Evolutionary conservation across 2,113 vertebrate genomes (phyloP).

Genomic region (Chaetodon trifascialis): DNA sequence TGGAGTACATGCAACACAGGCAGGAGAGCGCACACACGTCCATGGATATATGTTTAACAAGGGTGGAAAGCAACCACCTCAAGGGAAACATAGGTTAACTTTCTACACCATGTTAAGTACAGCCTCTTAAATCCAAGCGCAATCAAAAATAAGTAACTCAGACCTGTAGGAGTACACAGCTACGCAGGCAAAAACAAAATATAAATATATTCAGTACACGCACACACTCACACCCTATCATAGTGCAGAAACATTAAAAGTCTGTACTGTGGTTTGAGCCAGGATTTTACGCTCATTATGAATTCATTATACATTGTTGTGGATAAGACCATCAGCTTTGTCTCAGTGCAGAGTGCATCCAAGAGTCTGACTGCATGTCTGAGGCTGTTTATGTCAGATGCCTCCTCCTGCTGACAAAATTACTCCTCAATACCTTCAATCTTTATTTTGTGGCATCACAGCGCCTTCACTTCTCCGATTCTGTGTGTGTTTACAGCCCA

Average conservation of each 20-base stretch:
- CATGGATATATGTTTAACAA: not conserved
- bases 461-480: conserved; percentile 50
- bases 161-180: not conserved
- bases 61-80: not conserved
- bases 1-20: not conserved
- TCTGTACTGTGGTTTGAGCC: not conserved
- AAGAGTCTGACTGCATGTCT: conserved; percentile 18
- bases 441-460: conserved; percentile 55
- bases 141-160: not conserved
- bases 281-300: conserved; percentile 19
- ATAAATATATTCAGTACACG: not conserved
- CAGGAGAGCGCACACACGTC: not conserved
- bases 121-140: not conserved
- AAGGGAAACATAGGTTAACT: not conserved
- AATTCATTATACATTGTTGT: conserved; percentile 1
- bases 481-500: conserved; percentile 56
- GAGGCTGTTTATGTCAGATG: conserved; percentile 32
- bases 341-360: conserved; percentile 6
- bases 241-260: not conserved
- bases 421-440: conserved; percentile 54
- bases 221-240: not conserved
- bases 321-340: not conserved
- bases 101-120: not conserved
- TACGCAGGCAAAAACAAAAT: not conserved
- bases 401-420: conserved; percentile 44